phyloP scores from a whole-genome alignment of 2,797 vertebrate genomes.

The Triplophysa yarkandensis region DNA sequence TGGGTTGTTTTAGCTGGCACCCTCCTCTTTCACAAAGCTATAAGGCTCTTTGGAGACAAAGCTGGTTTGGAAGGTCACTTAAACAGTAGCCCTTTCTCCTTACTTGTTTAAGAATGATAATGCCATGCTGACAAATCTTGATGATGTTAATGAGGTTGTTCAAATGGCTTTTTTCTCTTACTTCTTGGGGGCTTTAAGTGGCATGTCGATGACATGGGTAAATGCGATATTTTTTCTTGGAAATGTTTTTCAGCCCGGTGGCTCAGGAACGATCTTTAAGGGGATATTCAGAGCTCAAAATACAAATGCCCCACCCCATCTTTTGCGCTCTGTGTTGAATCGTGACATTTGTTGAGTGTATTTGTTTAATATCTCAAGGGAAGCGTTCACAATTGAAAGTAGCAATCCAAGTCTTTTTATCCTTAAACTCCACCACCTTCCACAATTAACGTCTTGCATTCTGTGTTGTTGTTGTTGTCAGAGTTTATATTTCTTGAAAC shows the following conservation, averaged over 20 bases:
- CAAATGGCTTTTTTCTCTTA: constrained; percentile 43
- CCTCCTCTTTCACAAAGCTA: constrained; percentile 53
- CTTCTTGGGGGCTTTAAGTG: constrained; percentile 40
- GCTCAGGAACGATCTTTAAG: constrained; percentile 73
- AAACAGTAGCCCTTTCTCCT: constrained; percentile 49
- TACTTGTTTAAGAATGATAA: constrained; percentile 52
- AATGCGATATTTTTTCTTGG: constrained; percentile 55
- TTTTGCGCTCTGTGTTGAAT: constrained; percentile 57
- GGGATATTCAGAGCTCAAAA: constrained; percentile 72
- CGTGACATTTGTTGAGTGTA: constrained; percentile 57
- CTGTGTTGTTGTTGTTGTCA: constrained; percentile 69
- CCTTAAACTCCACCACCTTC: constrained; percentile 33
- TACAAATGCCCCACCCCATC: constrained; percentile 43
- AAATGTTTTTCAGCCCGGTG: constrained; percentile 69
- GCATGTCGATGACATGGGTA: constrained; percentile 36
- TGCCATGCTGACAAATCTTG: constrained; percentile 51
- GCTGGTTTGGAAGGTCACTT: constrained; percentile 33
- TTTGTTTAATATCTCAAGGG: constrained; percentile 55
- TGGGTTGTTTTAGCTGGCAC: constrained; percentile 30
- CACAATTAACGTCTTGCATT: constrained; percentile 67
- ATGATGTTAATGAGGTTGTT: constrained; percentile 33
- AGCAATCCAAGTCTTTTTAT: constrained; percentile 50
- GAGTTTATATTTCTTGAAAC: constrained; percentile 78
- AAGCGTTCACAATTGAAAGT: constrained; percentile 53
- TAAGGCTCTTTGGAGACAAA: constrained; percentile 48